Percentiles rank a stretch among this genome's conserved stretches.
These are phyloP conservation scores for Branchellion lobata DNA, from an alignment of 2,888 invertebrate genomes.

Conservation along the genomic window DNA sequence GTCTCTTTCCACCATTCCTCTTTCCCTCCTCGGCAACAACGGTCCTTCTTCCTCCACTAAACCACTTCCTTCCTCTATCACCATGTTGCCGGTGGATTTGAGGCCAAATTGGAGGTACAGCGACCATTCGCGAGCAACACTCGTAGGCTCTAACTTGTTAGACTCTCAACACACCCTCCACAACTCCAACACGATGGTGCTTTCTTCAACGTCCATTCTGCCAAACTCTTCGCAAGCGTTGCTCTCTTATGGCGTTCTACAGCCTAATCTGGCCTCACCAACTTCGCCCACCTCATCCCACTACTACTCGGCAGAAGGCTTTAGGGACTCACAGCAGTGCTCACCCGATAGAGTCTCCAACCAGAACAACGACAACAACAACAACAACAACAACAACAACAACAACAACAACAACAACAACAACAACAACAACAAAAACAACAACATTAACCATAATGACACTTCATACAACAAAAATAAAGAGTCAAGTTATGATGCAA, in stretches of 20 bases:
- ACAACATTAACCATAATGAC: no score
- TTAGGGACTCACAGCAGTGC: neutral
- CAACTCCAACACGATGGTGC: neutral
- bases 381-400: neutral
- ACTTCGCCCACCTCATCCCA: neutral
- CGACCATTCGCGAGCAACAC: neutral
- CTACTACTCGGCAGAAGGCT: constrained; percentile 8
- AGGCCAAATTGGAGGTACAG: neutral
- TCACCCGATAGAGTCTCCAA: neutral
- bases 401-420: no score
- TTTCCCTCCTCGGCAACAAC: no score
- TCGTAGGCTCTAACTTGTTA: neutral
- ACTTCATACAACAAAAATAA: no score
- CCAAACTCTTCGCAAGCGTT: neutral
- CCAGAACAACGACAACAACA: neutral
- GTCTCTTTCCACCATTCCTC: constrained; percentile 2
- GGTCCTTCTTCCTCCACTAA: neutral
- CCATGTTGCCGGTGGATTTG: neutral
- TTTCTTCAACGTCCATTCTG: neutral
- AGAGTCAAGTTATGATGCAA: no score
- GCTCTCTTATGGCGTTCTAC: neutral
- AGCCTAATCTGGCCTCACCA: neutral
- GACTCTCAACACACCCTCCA: neutral
- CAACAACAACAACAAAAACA: no score
- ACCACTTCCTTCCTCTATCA: neutral